Conservation (phyloP, 1,140 invertebrate species). For the Capitella teleta region DNA sequence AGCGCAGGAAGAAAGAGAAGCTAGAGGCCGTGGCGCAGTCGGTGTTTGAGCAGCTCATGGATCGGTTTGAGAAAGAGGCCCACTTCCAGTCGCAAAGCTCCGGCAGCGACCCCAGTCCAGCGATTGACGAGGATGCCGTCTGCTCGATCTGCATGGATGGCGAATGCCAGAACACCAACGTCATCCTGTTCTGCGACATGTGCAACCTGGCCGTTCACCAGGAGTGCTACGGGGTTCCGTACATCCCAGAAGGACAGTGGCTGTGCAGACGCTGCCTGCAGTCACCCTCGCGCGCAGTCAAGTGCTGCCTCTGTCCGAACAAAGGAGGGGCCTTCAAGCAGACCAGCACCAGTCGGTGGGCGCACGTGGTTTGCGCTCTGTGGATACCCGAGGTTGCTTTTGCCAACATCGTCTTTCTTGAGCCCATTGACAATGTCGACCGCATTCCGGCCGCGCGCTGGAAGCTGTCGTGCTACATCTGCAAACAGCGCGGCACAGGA, state of each 20-base stretch:
- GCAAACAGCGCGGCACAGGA: constrained; percentile 83
- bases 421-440: constrained; percentile 92
- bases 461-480: constrained; percentile 91
- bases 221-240: constrained; percentile 98
- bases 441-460: constrained; percentile 77
- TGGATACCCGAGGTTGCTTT: constrained; percentile 99
- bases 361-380: constrained; percentile 94
- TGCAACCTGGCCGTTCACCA: constrained; percentile 98
- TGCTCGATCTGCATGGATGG: constrained; percentile 85
- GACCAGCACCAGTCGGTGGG: constrained; percentile 91
- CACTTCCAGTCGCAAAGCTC: constrained; percentile 54
- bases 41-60: constrained; percentile 88
- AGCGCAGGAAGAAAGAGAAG: constrained; percentile 7
- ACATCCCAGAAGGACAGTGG: constrained; percentile 99
- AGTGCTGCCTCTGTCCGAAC: constrained; percentile 95
- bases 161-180: constrained; percentile 93
- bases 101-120: constrained; percentile 49
- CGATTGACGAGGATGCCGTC: constrained; percentile 85
- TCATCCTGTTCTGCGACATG: constrained; percentile 97
- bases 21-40: constrained; percentile 44
- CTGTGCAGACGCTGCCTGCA: constrained; percentile 86
- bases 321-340: constrained; percentile 98
- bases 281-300: constrained; percentile 86
- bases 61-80: constrained; percentile 92
- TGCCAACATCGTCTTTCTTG: constrained; percentile 78